Evolutionary conservation across 2,113 vertebrate genomes (phyloP), one percentile per base, ranked within the genome.

Genomic region (Oryzias celebensis): DNA sequence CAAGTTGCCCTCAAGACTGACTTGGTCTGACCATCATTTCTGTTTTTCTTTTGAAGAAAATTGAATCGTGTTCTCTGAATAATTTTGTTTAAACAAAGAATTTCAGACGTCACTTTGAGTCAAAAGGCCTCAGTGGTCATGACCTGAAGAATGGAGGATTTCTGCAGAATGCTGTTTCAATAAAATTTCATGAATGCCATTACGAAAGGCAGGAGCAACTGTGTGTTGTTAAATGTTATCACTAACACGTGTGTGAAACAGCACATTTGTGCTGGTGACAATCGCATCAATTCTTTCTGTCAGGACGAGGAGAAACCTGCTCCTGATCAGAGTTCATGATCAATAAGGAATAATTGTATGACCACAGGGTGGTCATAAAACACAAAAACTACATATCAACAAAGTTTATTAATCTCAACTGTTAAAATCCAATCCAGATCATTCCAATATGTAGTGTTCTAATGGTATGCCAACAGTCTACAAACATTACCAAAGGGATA

Each of bases 21-120:
- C 31, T 36, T 10, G 31, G 31, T 36, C 7, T 36, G 31, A 36
- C 36, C 20, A 12, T 20, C 51, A 22, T 54, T 10, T 12, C 45
- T 14, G 41, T 55, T 41, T 7, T 46, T 64, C 20, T n/a, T 49
- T 18, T 3, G 18, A 50, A 52, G 31, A 57, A 52, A 53, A 65
- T 51, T 24, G 42, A 47, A n/a, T 48, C 20, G n/a, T 18, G 16
- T 48, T 48, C 20, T 48, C n/a, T 18, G 47, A 48, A 48, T 48
- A 48, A 48, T 18, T 48, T 10, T 18, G 7, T 18, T 18, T 18
- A 18, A 48, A 48, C 47, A 20, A 48, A 22, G 47, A 20, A 12
- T n/a, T 48, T 48, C n/a, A 10, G 47, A 18, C 20, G 45, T 48
- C 47, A 48, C 47, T 20, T 8, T 7, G 45, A 18, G 47, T 18